These are phyloP conservation scores for Solenopsis invicta DNA, from an alignment of 1,140 invertebrate genomes.

Conservation along the genomic window DNA sequence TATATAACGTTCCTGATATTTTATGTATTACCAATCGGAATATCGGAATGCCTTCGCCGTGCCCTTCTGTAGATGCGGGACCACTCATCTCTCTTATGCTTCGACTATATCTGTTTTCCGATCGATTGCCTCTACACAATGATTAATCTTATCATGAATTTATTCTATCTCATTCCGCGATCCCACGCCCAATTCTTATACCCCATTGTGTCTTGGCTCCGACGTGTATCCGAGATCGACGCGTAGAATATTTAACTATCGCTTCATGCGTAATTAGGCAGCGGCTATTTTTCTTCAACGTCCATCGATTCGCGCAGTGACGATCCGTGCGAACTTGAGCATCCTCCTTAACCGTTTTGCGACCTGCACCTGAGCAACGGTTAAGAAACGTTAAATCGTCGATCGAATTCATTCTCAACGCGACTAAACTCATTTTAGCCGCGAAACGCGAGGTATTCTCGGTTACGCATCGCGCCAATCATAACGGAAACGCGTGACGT, in stretches of 20 bases:
- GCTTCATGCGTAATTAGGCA: conserved; percentile 39
- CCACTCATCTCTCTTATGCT: conserved; percentile 40
- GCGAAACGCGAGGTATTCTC: neutral
- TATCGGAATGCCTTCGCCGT: conserved; percentile 38
- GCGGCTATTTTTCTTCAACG: conserved; percentile 14
- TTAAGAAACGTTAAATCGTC: conserved; percentile 1
- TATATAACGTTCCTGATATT: conserved; percentile 8
- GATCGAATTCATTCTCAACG: neutral
- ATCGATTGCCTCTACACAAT: conserved; percentile 23
- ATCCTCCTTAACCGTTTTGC: neutral
- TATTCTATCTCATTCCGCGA: conserved; percentile 21
- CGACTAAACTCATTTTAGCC: neutral
- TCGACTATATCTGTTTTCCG: conserved; percentile 26
- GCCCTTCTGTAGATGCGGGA: conserved; percentile 39
- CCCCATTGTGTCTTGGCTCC: conserved; percentile 35
- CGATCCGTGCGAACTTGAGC: neutral
- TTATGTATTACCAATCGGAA: conserved; percentile 45
- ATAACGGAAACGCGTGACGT: neutral
- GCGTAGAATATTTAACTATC: neutral
- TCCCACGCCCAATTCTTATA: conserved; percentile 20
- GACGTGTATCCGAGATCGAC: neutral
- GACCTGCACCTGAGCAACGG: neutral
- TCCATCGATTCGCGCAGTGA: conserved; percentile 5
- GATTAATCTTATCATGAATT: conserved; percentile 52
- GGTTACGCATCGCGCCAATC: conserved; percentile 15